These are phyloP conservation scores for Athene cunicularia DNA, from an alignment of 2,113 vertebrate genomes.

Conservation along the genomic window DNA sequence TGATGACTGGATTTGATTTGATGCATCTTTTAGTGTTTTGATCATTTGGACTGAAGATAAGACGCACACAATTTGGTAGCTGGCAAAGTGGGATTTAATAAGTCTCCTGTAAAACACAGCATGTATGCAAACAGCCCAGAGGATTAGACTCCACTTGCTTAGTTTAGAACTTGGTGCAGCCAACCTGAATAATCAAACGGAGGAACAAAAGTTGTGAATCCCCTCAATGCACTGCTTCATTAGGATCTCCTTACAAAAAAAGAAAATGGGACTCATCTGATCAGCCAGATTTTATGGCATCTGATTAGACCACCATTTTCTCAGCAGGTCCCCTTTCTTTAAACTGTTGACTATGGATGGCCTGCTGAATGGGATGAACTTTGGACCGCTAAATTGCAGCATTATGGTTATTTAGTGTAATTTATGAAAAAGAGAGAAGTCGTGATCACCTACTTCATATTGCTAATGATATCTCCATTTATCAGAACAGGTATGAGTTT, in stretches of 20 bases:
- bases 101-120: slow-evolving; percentile 66
- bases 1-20: slow-evolving; percentile 27
- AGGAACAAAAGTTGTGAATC: slow-evolving; percentile 85
- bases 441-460: slow-evolving; percentile 82
- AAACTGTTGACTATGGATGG: slow-evolving; percentile 98
- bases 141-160: slow-evolving; percentile 84
- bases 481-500: slow-evolving; percentile 75
- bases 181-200: slow-evolving; percentile 94
- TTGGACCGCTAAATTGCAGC: slow-evolving; percentile 95
- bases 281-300: slow-evolving; percentile 93
- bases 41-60: slow-evolving; percentile 37
- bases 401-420: slow-evolving; percentile 99
- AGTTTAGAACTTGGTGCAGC: slow-evolving; percentile 88
- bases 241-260: slow-evolving; percentile 87
- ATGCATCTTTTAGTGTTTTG: slow-evolving; percentile 27
- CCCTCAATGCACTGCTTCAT: slow-evolving; percentile 83
- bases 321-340: slow-evolving; percentile 94
- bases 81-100: slow-evolving; percentile 73
- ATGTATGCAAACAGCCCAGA: slow-evolving; percentile 87
- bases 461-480: slow-evolving; percentile 84
- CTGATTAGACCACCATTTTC: slow-evolving; percentile 99
- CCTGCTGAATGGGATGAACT: slow-evolving; percentile 91
- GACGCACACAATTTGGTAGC: slow-evolving; percentile 36
- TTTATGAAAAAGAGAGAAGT: slow-evolving; percentile 84
- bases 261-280: slow-evolving; percentile 86